These are phyloP conservation scores for Parapristionchus giblindavisi DNA, from an alignment of 2,888 invertebrate genomes.

Conservation along the genomic window DNA sequence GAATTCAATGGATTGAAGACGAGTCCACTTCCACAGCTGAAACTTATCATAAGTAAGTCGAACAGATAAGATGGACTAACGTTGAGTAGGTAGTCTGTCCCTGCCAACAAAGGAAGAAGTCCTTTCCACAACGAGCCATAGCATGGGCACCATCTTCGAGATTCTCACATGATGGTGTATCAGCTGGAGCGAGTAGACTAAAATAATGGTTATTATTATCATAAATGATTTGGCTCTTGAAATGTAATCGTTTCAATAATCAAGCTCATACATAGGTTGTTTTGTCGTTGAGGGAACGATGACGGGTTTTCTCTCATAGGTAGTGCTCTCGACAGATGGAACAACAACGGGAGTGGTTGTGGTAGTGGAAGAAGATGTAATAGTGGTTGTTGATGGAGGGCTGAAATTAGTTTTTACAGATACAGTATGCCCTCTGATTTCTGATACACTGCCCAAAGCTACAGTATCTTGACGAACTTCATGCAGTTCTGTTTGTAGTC, in stretches of 20 bases:
- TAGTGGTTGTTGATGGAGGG: not conserved
- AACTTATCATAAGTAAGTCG: not conserved
- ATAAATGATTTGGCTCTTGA: not conserved
- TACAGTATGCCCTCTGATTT: not conserved
- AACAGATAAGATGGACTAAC: not conserved
- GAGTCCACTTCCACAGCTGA: conserved; percentile 33
- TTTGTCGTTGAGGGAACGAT: conserved; percentile 34
- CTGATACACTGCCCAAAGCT: not conserved
- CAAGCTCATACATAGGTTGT: conserved; percentile 2
- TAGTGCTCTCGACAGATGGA: not conserved
- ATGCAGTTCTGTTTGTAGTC: conserved; percentile 33
- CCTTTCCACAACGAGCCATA: conserved; percentile 17
- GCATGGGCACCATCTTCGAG: conserved; percentile 30
- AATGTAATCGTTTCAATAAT: not conserved
- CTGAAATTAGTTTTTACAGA: not conserved
- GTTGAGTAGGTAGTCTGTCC: conserved; percentile 18
- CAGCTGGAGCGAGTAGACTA: not conserved
- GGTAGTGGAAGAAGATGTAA: no score
- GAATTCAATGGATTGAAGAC: conserved; percentile 26
- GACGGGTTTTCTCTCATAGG: conserved; percentile 28
- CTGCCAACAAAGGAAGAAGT: conserved; percentile 37
- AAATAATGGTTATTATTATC: not conserved
- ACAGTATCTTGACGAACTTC: conserved; percentile 8
- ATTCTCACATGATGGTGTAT: not conserved
- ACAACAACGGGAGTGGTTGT: not conserved